Evolutionary conservation across 2,113 vertebrate genomes (phyloP), one percentile per base, ranked within the genome.

Genomic region (Elephantulus edwardii): DNA sequence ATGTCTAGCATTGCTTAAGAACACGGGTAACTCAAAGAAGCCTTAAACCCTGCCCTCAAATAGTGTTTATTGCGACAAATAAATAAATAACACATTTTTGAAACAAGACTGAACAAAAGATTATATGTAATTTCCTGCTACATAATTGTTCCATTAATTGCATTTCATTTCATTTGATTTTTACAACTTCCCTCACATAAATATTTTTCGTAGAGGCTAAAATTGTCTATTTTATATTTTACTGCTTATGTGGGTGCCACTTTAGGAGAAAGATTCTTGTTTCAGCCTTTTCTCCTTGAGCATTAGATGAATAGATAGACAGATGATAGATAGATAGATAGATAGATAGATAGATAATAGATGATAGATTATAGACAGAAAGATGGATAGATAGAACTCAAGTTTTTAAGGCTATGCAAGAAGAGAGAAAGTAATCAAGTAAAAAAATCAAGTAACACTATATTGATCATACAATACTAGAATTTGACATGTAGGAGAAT

Each of bases 41-140:
- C 7, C 38, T 91, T 80, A 83, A 75, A 8, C 38, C 14, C 46
- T 83, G 46, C 24, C 40, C 24, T 87, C 62, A 60, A 54, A 84
- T 28, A 91, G 14, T n/a, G 70, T 86, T 54, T 75, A 58, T 62
- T 86, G 66, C 7, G 5, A 72, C 16, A 46, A 75, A 62, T 84
- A 92, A 38, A 84, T 78, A 76, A 85, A n/a, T 38, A 78, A 62
- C 74, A 68, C 28, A 50, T 56, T 71, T 70, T 70, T 79, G 56
- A 84, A 89, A 84, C 5, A 66, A 86, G 60, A 77, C 66, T 42
- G 44, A 91, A 68, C 33, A 77, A 82, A 90, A 54, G 56, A 33
- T 62, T 58, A 76, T 28, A 52, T 6, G 22, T 48, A 77, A 80
- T 74, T 58, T 66, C 66, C 40, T 77, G 35, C 26, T 46, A 72